These are phyloP conservation scores for Scaeva pyrastri DNA, from an alignment of 2,888 invertebrate genomes.

Conservation along the genomic window DNA sequence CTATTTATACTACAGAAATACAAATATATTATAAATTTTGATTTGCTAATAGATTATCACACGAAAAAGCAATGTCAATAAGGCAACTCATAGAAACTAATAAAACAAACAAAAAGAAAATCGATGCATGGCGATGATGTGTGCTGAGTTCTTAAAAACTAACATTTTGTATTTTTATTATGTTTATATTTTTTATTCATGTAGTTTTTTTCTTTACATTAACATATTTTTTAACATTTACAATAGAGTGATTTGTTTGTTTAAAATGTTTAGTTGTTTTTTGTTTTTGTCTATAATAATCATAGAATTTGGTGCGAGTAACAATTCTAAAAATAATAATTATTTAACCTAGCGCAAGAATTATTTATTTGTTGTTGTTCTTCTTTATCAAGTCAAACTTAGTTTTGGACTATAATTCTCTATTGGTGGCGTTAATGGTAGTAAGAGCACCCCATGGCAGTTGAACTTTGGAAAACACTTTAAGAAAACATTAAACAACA, in stretches of 20 bases:
- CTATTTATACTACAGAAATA: neutral
- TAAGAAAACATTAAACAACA: constrained; percentile 13
- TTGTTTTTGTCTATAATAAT: neutral
- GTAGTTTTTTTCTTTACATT: constrained; percentile 17
- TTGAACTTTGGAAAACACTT: constrained; percentile 37
- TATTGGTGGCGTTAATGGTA: constrained; percentile 32
- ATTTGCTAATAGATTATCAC: neutral
- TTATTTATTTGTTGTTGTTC: neutral
- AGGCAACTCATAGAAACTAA: neutral
- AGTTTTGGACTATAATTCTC: constrained; percentile 20
- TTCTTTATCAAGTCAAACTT: neutral
- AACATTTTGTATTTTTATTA: constrained; percentile 8
- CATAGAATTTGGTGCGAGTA: constrained; percentile 51
- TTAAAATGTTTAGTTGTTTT: constrained; percentile 17
- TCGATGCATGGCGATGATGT: neutral
- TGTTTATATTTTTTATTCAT: constrained; percentile 39
- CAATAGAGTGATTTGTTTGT: constrained; percentile 40
- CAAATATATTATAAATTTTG: neutral
- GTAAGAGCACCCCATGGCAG: constrained; percentile 39
- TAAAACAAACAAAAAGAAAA: too few relatives aligned
- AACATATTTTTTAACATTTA: constrained; percentile 40
- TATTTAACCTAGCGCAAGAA: constrained; percentile 44
- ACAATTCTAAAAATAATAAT: constrained; percentile 53
- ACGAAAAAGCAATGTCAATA: neutral
- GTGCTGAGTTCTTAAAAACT: neutral